These are phyloP conservation scores for Lamprologus sp. DNA, from an alignment of 2,113 vertebrate genomes.

Conservation along the genomic window DNA sequence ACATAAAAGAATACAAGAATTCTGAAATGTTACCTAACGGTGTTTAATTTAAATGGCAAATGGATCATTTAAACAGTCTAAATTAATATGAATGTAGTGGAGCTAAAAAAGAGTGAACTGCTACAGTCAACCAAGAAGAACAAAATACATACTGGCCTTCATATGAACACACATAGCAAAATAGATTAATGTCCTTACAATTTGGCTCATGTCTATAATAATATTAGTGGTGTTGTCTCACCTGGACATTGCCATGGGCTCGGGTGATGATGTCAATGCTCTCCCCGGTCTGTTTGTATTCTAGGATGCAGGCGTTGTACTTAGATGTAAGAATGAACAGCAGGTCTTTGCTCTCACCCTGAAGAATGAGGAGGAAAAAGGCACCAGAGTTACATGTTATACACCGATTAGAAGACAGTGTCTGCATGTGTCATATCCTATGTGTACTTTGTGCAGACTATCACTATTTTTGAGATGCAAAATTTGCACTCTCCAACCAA, in stretches of 20 bases:
- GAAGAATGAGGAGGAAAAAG: neutral
- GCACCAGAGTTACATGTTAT: neutral
- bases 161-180: neutral
- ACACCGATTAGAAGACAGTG: neutral
- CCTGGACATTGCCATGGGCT: constrained; percentile 96
- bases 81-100: neutral
- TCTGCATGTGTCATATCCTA: neutral
- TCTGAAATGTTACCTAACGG: neutral
- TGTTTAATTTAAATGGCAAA: neutral
- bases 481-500: neutral
- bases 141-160: neutral
- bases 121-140: neutral
- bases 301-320: constrained; percentile 97
- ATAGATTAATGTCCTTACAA: neutral
- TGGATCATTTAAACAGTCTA: neutral
- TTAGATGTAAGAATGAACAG: constrained; percentile 97
- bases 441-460: neutral
- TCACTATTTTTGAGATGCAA: neutral
- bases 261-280: constrained; percentile 96
- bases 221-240: neutral
- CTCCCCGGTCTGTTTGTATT: constrained; percentile 96
- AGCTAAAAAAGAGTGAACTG: neutral
- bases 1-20: neutral
- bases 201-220: neutral
- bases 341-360: constrained; percentile 97